Conservation (phyloP, 2,113 vertebrate genomes). For the Columba janthina region DNA sequence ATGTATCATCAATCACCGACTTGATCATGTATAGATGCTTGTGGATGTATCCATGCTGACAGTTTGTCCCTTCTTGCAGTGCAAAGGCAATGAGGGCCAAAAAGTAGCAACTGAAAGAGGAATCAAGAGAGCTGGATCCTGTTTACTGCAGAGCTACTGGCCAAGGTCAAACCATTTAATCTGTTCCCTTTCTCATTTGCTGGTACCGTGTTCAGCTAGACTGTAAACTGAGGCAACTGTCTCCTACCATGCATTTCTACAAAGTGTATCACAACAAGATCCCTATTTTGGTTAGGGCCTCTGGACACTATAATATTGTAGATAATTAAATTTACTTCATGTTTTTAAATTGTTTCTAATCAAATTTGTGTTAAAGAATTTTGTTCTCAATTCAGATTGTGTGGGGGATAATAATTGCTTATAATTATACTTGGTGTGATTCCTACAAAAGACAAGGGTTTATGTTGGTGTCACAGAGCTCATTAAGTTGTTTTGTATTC, state of each 20-base stretch:
- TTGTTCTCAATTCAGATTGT: not conserved
- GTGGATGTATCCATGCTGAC: not conserved
- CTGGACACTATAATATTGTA: not conserved
- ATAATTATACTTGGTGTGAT: not conserved
- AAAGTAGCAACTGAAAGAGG: not conserved
- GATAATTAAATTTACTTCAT: not conserved
- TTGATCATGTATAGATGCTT: not conserved
- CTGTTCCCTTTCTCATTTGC: not conserved
- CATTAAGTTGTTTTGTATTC: not conserved
- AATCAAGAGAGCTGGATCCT: not conserved
- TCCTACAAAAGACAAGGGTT: not conserved
- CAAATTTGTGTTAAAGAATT: not conserved
- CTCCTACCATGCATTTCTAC: not conserved
- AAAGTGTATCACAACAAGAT: not conserved
- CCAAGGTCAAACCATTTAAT: not conserved
- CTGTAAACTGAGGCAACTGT: not conserved
- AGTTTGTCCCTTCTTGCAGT: not conserved
- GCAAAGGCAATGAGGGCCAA: not conserved
- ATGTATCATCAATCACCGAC: not conserved
- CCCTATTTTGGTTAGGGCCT: not conserved
- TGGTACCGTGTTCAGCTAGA: not conserved
- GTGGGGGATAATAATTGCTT: not conserved
- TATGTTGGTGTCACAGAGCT: not conserved
- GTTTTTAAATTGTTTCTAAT: slow-evolving; percentile 1
- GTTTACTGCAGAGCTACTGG: not conserved